Percentiles rank a stretch among this genome's conserved stretches.
Evolutionary conservation across 2,888 invertebrate genomes (phyloP).

Genomic region (Corythucha ciliata): DNA sequence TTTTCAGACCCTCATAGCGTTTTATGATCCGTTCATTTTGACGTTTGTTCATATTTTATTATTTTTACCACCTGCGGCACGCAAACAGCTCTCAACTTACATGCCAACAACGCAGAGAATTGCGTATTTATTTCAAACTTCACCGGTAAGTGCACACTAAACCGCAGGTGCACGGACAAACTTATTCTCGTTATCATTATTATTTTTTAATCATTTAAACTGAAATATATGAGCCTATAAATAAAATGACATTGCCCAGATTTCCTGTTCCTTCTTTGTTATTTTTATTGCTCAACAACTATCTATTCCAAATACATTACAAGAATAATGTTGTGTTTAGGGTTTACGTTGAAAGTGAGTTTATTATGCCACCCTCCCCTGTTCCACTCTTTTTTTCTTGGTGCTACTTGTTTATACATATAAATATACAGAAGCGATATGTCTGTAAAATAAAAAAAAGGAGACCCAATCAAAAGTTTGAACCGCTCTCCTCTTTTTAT

Average conservation of each 20-base stretch:
- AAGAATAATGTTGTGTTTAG: conserved; percentile 26
- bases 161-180: no score
- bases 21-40: no score
- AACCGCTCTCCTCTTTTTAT: conserved; percentile 4
- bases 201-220: no score
- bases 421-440: conserved; percentile 24
- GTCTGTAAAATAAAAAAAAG: no score
- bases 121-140: no score
- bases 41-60: no score
- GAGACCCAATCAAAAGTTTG: conserved; percentile 13
- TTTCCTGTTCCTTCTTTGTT: conserved; percentile 19
- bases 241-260: conserved; percentile 24
- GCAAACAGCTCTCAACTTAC: no score
- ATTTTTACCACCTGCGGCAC: no score
- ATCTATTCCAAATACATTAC: conserved; percentile 24
- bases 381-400: conserved; percentile 17
- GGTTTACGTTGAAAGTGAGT: conserved; percentile 17
- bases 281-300: conserved; percentile 26
- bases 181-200: no score
- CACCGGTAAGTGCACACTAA: no score
- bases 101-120: no score
- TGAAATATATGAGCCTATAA: conserved; percentile 19
- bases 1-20: no score
- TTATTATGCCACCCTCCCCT: background rate
- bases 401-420: conserved; percentile 21